Percentiles rank a stretch among this genome's conserved stretches.
phyloP scores from a whole-genome alignment of 1,140 invertebrate genomes.

The Aphaenogaster rudis region DNA sequence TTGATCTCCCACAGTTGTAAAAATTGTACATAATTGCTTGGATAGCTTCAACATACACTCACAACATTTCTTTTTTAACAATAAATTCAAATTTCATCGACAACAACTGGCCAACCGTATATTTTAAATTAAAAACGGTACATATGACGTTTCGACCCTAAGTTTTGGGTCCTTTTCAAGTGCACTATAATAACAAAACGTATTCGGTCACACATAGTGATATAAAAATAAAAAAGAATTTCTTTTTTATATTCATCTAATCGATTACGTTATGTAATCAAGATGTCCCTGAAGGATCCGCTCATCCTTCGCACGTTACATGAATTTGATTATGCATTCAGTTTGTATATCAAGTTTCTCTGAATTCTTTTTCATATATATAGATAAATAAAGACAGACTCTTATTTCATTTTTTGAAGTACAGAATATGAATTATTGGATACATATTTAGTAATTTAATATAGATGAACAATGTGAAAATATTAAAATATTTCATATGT shows the following conservation, averaged over 20 bases:
- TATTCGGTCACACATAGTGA: too few species aligned
- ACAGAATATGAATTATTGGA: too few species aligned
- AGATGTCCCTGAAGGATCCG: neutral
- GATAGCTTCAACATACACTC: too few species aligned
- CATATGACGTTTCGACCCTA: too few species aligned
- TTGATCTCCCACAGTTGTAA: neutral
- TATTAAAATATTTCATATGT: neutral
- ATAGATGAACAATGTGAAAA: neutral
- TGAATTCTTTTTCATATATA: neutral
- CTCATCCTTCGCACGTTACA: neutral
- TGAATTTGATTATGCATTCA: neutral
- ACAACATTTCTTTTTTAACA: neutral
- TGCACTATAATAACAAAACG: too few species aligned
- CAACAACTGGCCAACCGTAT: too few species aligned
- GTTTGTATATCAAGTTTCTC: neutral
- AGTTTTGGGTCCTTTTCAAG: too few species aligned
- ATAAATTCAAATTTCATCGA: too few species aligned
- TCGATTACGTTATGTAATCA: neutral
- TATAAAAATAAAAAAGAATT: too few species aligned
- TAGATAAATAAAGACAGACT: neutral
- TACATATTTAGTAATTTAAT: too few species aligned
- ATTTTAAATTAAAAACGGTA: too few species aligned
- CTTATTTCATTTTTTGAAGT: too few species aligned
- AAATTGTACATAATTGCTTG: neutral
- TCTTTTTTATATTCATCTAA: neutral